Base-by-base conservation (phyloP, 2,113 vertebrate species). In the Noturus placidus region DNA sequence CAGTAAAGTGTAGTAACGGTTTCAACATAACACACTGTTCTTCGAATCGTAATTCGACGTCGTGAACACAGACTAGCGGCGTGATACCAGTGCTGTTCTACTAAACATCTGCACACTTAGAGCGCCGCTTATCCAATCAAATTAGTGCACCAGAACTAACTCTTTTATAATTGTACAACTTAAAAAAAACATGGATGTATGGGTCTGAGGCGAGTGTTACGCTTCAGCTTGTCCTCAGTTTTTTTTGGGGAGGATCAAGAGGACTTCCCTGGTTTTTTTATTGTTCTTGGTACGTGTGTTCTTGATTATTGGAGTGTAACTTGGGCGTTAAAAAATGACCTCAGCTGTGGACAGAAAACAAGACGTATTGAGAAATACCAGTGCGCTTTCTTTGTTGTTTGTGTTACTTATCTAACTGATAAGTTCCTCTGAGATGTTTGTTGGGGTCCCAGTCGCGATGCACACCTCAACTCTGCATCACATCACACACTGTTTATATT, bases 241-340 rank as follows among this genome's bases (percentile, higher is more conserved):
- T 80, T 79, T 33, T 46, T 46, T 5, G n/a, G 3, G 17, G 15
- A 30, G 76, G 52, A 57, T 80, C n/a, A 2, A 80, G 15, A 56
- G 30, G 15, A 54, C 19, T 4, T 30, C 17, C n/a, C 7, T 3
- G 33, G 30, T 77, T 56, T 56, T 54, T 56, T 56, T 54, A 20
- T 30, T 79, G 52, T 30, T 76, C 42, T 76, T 76, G 72, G 77
- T 56, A 56, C 46, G 5, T 19, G 50, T 56, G 52, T 81, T 81
- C 54, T 25, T 81, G 56, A 59, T 81, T 59, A 59, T 7, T 57
- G 79, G 79, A 59, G 22, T 59, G 54, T 59, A 35, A 59, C 54
- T 81, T 38, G 54, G 79, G 30, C 2, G 54, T 81, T 38, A 81
- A 59, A 81, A 81, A 30, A 81, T 81, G 79, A 81, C 33, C 54